Conservation (phyloP, 2,888 invertebrate species). For the Melanotus villosus region DNA sequence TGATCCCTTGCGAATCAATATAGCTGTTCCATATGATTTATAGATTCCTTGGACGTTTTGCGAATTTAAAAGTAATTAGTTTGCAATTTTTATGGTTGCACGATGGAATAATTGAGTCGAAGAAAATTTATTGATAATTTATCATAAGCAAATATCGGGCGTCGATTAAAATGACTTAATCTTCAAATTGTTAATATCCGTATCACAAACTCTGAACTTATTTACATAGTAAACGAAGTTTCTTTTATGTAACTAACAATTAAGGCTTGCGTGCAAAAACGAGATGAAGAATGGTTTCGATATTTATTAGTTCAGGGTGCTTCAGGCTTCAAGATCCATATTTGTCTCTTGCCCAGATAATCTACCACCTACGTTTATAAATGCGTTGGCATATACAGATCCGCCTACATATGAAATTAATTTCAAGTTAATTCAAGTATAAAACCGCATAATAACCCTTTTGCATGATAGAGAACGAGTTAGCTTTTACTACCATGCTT, state of each 20-base stretch:
- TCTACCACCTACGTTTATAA: too few relatives aligned
- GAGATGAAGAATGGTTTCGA: too few relatives aligned
- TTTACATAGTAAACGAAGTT: too few relatives aligned
- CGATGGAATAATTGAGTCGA: too few relatives aligned
- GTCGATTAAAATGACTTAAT: not conserved
- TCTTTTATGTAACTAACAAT: too few relatives aligned
- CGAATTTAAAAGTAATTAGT: not conserved
- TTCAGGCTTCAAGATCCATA: too few relatives aligned
- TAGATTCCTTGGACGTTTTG: conserved; percentile 3
- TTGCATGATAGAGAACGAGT: conserved; percentile 4
- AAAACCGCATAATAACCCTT: conserved; percentile 7
- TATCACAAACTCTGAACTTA: too few relatives aligned
- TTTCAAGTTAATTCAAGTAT: conserved; percentile 14
- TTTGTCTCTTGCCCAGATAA: too few relatives aligned
- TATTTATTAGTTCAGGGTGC: too few relatives aligned
- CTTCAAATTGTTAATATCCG: too few relatives aligned
- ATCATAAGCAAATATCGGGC: not conserved
- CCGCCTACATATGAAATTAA: not conserved
- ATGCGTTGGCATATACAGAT: not conserved
- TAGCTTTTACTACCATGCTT: conserved; percentile 13
- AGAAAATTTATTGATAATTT: not conserved
- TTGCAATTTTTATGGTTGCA: too few relatives aligned
- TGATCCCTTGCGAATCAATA: conserved; percentile 23
- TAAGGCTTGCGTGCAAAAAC: too few relatives aligned
- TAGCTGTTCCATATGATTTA: conserved; percentile 5